A percentile compares a stretch with the other conserved stretches of the same genome.
Evolutionary conservation across 2,888 invertebrate genomes (phyloP).

Genomic region (Drosophila kuntzei): DNA sequence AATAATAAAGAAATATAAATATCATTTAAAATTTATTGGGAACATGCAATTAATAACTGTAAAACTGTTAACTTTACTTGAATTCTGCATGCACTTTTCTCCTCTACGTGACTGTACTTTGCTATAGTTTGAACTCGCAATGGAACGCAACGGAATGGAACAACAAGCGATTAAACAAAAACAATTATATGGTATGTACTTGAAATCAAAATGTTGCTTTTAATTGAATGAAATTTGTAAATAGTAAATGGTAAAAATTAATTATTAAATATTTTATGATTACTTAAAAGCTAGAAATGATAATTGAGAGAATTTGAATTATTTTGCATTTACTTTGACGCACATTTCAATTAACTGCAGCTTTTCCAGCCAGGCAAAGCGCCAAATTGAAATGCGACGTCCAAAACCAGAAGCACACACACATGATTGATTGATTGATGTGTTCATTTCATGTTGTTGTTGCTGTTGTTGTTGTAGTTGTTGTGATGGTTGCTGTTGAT

Average conservation of each 20-base stretch:
- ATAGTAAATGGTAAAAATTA: constrained; percentile 35
- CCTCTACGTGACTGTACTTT: constrained; percentile 66
- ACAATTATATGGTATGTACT: constrained; percentile 28
- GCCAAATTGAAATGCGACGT: constrained; percentile 67
- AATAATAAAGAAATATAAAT: not conserved
- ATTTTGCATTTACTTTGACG: constrained; percentile 20
- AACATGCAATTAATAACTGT: constrained; percentile 15
- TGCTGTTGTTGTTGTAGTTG: constrained; percentile 20
- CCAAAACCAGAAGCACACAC: constrained; percentile 9
- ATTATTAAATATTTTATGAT: constrained; percentile 31
- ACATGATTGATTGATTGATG: constrained; percentile 26
- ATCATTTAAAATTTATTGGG: constrained; percentile 27
- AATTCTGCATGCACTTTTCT: constrained; percentile 44
- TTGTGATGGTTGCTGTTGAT: constrained; percentile 20
- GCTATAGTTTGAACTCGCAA: constrained; percentile 15
- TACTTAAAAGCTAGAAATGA: constrained; percentile 64
- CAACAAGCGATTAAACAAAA: constrained; percentile 47
- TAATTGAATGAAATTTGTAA: constrained; percentile 51
- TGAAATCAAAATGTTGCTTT: constrained; percentile 68
- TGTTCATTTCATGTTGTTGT: constrained; percentile 19
- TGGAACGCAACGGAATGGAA: constrained; percentile 48
- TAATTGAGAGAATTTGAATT: constrained; percentile 7
- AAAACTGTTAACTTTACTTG: constrained; percentile 38
- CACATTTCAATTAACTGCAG: constrained; percentile 73
- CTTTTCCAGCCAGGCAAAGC: constrained; percentile 73